Percentiles rank a stretch among this genome's conserved stretches.
Evolutionary conservation across 2,797 vertebrate genomes (phyloP).

Genomic region (Pseudochaenichthys georgianus): DNA sequence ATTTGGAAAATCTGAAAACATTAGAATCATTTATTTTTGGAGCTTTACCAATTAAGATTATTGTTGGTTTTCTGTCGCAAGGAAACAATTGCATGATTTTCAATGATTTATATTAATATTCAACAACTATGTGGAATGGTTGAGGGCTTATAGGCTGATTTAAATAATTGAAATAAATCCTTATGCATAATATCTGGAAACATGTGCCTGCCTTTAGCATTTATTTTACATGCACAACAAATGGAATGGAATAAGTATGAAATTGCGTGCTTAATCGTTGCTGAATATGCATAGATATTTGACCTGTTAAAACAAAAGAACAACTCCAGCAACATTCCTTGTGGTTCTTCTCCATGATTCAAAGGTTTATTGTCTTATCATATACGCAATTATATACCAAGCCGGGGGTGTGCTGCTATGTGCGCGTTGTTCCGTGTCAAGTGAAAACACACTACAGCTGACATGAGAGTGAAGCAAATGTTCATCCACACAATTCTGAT

Average conservation of each 20-base stretch:
- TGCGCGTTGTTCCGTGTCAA: not conserved
- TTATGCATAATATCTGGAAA: not conserved
- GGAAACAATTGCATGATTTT: not conserved
- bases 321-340: not conserved
- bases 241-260: too few species aligned
- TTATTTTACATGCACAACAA: too few species aligned
- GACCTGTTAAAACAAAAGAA: not conserved
- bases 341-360: not conserved
- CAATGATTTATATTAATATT: not conserved
- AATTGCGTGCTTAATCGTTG: too few species aligned
- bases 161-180: not conserved
- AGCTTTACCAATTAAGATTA: not conserved
- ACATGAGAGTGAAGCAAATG: conserved; percentile 18
- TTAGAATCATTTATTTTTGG: not conserved
- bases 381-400: not conserved
- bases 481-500: conserved; percentile 30
- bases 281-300: not conserved
- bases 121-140: not conserved
- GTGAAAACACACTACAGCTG: conserved; percentile 4
- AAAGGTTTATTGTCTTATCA: too few species aligned
- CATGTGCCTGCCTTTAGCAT: not conserved
- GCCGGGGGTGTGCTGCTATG: not conserved
- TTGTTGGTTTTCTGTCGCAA: not conserved
- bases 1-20: not conserved
- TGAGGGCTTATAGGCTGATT: not conserved